Conservation (phyloP, 2,888 invertebrate genomes). For the Cephalotes varians region DNA sequence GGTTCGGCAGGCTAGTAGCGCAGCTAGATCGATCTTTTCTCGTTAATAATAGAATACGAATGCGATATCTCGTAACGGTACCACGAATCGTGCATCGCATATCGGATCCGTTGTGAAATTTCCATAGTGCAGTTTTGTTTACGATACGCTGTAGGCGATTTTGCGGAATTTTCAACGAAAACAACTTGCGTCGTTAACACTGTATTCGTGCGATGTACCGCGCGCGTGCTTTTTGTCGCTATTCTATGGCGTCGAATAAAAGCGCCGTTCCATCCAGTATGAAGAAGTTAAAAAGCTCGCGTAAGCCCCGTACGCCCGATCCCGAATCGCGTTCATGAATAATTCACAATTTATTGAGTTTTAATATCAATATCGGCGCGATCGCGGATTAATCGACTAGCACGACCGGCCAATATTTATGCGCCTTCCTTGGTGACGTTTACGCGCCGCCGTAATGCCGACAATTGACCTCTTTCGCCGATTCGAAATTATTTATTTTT, state of each 20-base stretch:
- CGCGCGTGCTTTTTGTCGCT: conserved; percentile 24
- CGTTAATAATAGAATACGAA: conserved; percentile 20
- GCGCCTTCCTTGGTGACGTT: conserved; percentile 27
- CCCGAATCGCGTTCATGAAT: conserved; percentile 37
- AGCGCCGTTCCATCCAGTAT: conserved; percentile 28
- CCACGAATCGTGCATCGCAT: conserved; percentile 9
- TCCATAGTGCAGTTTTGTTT: conserved; percentile 39
- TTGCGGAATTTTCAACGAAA: conserved; percentile 42
- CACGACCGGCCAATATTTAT: conserved; percentile 34
- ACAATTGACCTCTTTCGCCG: conserved; percentile 14
- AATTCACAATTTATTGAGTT: conserved; percentile 53
- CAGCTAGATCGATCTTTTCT: neutral
- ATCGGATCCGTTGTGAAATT: conserved; percentile 34
- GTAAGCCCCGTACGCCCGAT: conserved; percentile 26
- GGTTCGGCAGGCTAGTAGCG: neutral
- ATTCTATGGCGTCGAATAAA: conserved; percentile 35
- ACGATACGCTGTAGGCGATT: conserved; percentile 39
- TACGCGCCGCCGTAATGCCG: neutral
- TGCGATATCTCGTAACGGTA: neutral
- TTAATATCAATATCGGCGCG: conserved; percentile 49
- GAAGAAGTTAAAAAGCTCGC: conserved; percentile 55
- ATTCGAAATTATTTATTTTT: conserved; percentile 42
- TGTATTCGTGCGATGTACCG: conserved; percentile 18
- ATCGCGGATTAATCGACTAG: conserved; percentile 46
- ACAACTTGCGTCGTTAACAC: conserved; percentile 49